Percentiles rank a stretch among this genome's conserved stretches.
Evolutionary conservation across 1,140 invertebrate species (phyloP).

Genomic region (Drosophila santomea): DNA sequence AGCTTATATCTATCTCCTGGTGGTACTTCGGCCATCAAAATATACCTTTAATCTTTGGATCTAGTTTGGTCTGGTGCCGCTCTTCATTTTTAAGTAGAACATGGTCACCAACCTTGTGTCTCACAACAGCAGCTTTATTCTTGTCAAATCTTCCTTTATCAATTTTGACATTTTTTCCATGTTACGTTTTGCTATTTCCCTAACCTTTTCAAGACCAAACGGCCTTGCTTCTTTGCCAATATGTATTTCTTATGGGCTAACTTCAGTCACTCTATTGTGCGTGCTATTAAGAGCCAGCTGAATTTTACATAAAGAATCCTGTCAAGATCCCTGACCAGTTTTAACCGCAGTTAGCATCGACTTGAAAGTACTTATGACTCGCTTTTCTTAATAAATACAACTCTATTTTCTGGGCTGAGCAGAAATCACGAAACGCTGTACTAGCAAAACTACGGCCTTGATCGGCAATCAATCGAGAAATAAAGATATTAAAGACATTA

Average conservation of each 20-base stretch:
- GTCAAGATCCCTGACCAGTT: constrained; percentile 5
- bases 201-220: constrained; percentile 7
- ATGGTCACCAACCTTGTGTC: too few relatives aligned
- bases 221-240: constrained; percentile 12
- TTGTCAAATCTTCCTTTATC: too few relatives aligned
- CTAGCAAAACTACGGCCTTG: background rate
- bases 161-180: too few relatives aligned
- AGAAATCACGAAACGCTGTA: constrained; percentile 5
- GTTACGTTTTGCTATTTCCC: too few relatives aligned
- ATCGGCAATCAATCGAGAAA: constrained; percentile 3
- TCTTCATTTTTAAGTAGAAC: too few relatives aligned
- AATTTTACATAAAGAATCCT: constrained; percentile 4
- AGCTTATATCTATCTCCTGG: constrained; percentile 14
- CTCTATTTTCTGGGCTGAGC: constrained; percentile 7
- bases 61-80: background rate
- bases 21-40: constrained; percentile 10
- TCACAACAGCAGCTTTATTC: too few relatives aligned
- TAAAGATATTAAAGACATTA: constrained; percentile 5
- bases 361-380: constrained; percentile 37
- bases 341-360: constrained; percentile 44
- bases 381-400: constrained; percentile 4
- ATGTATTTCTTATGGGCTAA: background rate
- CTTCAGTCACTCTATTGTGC: background rate
- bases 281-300: background rate
- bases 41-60: constrained; percentile 2